phyloP scores from a whole-genome alignment of 2,113 vertebrate species.

The Pseudopodoces humilis region DNA sequence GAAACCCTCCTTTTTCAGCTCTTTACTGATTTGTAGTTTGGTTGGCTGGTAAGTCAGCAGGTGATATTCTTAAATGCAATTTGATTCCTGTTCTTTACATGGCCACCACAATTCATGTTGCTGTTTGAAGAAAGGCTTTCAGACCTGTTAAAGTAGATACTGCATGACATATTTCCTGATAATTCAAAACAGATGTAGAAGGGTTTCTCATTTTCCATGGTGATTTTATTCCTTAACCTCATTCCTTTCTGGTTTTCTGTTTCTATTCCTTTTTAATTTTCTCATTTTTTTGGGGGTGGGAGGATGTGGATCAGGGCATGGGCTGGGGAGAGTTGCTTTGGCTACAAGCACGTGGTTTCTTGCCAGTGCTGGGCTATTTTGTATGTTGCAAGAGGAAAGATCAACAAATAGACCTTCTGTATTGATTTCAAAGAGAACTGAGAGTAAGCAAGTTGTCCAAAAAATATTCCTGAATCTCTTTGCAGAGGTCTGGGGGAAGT shows the following conservation, averaged over 20 bases:
- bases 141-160: neutral
- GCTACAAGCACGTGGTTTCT: neutral
- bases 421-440: neutral
- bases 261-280: neutral
- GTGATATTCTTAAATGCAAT: neutral
- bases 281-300: neutral
- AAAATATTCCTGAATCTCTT: neutral
- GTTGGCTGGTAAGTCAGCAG: neutral
- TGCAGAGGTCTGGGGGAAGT: neutral
- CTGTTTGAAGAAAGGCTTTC: neutral
- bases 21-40: neutral
- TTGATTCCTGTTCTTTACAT: neutral
- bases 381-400: neutral
- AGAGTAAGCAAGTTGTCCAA: neutral
- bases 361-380: neutral
- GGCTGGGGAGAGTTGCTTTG: neutral
- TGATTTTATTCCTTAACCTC: conserved; percentile 3
- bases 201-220: neutral
- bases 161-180: neutral
- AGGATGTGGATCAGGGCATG: no score
- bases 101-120: neutral
- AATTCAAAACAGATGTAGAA: neutral
- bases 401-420: neutral
- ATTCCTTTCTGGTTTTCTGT: neutral
- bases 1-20: neutral